A percentile compares a stretch with the other conserved stretches of the same genome.
These are phyloP conservation scores for Eupeodes latifasciatus DNA, from an alignment of 2,888 invertebrate genomes.

Conservation along the genomic window DNA sequence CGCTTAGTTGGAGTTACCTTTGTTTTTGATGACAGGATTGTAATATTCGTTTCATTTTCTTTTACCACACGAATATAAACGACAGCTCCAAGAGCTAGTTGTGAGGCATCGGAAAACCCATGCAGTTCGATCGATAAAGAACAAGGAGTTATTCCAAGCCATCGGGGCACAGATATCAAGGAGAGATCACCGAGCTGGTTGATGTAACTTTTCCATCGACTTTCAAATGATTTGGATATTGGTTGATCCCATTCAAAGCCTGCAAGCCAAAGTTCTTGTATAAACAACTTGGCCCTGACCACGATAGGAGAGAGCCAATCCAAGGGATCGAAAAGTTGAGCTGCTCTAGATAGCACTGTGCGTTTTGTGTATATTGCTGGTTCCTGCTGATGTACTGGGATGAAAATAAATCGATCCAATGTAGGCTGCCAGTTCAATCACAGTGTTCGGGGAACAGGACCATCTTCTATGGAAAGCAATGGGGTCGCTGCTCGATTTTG, in stretches of 20 bases:
- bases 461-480: too few relatives aligned
- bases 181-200: slow-evolving; percentile 35
- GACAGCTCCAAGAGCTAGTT: too few relatives aligned
- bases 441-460: too few relatives aligned
- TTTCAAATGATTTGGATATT: too few relatives aligned
- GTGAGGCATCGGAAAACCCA: too few relatives aligned
- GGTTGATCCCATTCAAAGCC: too few relatives aligned
- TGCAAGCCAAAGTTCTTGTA: slow-evolving; percentile 42
- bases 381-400: background rate
- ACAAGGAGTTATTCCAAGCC: slow-evolving; percentile 41
- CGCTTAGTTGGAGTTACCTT: too few relatives aligned
- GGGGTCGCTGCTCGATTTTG: too few relatives aligned
- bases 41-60: too few relatives aligned
- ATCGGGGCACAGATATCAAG: slow-evolving; percentile 33
- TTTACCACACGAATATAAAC: too few relatives aligned
- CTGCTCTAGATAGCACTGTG: background rate
- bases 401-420: slow-evolving; percentile 49
- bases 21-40: too few relatives aligned
- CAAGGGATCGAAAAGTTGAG: slow-evolving; percentile 41
- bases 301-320: slow-evolving; percentile 50
- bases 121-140: background rate
- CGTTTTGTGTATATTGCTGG: slow-evolving; percentile 9
- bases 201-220: too few relatives aligned
- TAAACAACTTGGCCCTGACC: slow-evolving; percentile 30
- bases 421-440: slow-evolving; percentile 36